phyloP scores from a whole-genome alignment of 2,797 vertebrate genomes.

The Helarctos malayanus region DNA sequence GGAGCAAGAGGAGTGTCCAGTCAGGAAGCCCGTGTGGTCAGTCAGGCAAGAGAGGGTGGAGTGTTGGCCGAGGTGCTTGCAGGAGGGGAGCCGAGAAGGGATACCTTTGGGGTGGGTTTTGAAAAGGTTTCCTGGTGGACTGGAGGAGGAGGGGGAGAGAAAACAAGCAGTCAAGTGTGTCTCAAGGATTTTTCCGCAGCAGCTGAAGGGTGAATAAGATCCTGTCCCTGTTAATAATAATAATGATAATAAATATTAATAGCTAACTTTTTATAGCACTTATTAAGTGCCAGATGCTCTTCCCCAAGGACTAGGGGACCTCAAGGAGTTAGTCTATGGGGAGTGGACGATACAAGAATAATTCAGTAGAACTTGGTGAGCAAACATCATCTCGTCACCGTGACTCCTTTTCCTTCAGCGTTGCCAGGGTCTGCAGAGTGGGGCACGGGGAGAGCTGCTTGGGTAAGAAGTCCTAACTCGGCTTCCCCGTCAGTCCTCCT shows the following conservation, averaged over 20 bases:
- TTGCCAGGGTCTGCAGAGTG: neutral
- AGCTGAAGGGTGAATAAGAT: constrained; percentile 27
- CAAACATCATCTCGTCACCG: neutral
- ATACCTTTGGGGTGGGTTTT: neutral
- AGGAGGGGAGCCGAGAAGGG: neutral
- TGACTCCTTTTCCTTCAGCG: neutral
- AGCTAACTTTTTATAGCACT: constrained; percentile 38
- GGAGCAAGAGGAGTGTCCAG: neutral
- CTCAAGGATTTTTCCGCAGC: neutral
- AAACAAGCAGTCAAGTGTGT: neutral
- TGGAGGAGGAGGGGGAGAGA: neutral
- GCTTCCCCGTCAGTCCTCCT: neutral
- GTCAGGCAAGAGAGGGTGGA: neutral
- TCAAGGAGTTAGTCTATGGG: neutral
- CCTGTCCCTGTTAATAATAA: constrained; percentile 46
- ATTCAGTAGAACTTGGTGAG: neutral
- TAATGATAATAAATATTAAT: constrained; percentile 58
- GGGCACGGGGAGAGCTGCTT: neutral
- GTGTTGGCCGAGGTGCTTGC: neutral
- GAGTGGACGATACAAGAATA: neutral
- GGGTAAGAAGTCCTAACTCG: neutral
- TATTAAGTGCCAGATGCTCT: neutral
- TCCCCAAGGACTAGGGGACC: neutral
- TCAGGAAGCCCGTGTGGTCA: neutral
- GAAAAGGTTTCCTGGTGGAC: neutral